Percentiles rank a stretch among this genome's conserved stretches.
Conservation (phyloP, 2,888 invertebrate genomes). For the Fragum sueziense region DNA sequence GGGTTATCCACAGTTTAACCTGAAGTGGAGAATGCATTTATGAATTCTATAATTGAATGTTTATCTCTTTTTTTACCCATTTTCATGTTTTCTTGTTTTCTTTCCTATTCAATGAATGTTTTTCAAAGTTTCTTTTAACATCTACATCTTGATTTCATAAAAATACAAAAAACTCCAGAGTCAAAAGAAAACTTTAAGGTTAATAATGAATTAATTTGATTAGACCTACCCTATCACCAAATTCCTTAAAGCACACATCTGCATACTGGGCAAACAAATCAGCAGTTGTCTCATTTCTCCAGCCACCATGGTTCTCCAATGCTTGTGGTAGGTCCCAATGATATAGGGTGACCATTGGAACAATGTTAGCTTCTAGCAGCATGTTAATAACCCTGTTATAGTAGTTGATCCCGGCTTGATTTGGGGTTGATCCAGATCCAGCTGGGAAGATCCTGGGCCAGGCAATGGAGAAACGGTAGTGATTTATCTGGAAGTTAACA, state of each 20-base stretch:
- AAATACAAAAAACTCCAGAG: too few species aligned
- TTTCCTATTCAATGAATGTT: too few species aligned
- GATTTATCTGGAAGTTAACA: slow-evolving; percentile 65
- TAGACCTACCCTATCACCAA: slow-evolving; percentile 81
- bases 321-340: slow-evolving; percentile 81
- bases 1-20: slow-evolving; percentile 88
- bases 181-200: too few species aligned
- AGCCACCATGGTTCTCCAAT: slow-evolving; percentile 80
- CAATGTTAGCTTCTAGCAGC: slow-evolving; percentile 85
- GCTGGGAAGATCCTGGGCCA: slow-evolving; percentile 90
- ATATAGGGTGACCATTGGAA: slow-evolving; percentile 85
- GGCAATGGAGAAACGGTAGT: slow-evolving; percentile 84
- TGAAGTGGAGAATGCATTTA: slow-evolving; percentile 37
- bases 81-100: too few species aligned
- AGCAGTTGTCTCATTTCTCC: slow-evolving; percentile 74
- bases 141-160: too few species aligned
- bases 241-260: slow-evolving; percentile 78
- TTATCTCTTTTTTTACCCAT: too few species aligned
- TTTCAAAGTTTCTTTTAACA: too few species aligned
- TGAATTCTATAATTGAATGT: too few species aligned
- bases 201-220: too few species aligned
- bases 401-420: slow-evolving; percentile 88
- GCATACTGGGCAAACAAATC: slow-evolving; percentile 81
- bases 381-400: slow-evolving; percentile 90
- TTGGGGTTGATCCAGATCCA: slow-evolving; percentile 78